Conservation (phyloP, 1,140 invertebrate genomes). For the Drosophila malerkotliana region DNA sequence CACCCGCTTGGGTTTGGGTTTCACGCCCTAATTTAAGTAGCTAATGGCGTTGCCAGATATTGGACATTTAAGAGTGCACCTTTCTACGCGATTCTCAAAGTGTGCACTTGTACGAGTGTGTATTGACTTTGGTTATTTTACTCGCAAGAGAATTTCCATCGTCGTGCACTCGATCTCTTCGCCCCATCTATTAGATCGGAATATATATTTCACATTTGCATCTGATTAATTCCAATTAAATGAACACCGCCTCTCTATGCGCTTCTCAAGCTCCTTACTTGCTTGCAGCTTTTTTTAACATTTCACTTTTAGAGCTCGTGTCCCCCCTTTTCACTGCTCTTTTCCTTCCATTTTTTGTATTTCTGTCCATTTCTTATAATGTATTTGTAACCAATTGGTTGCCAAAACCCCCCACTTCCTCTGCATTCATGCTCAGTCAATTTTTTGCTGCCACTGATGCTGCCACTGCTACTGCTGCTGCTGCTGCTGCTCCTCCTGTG, state of each 20-base stretch:
- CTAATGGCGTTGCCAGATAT: slow-evolving; percentile 9
- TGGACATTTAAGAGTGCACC: neutral
- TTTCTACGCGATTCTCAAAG: slow-evolving; percentile 10
- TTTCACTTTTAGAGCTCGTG: slow-evolving; percentile 27
- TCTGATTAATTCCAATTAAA: slow-evolving; percentile 1
- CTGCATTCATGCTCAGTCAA: slow-evolving; percentile 39
- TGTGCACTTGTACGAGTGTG: neutral
- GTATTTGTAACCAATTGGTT: slow-evolving; percentile 48
- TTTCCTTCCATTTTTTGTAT: slow-evolving; percentile 6
- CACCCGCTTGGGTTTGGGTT: slow-evolving; percentile 20
- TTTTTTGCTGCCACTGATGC: slow-evolving; percentile 41
- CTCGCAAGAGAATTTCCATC: too few relatives aligned
- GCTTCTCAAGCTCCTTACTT: slow-evolving; percentile 12
- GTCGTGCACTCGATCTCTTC: too few relatives aligned
- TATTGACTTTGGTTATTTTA: too few relatives aligned
- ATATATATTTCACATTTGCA: neutral
- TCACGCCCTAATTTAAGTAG: slow-evolving; percentile 24
- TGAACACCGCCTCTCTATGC: neutral
- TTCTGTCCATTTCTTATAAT: slow-evolving; percentile 62
- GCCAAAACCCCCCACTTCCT: slow-evolving; percentile 11
- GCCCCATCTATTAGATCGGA: neutral
- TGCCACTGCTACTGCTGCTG: slow-evolving; percentile 11
- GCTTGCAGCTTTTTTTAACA: slow-evolving; percentile 16
- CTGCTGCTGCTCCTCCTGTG: slow-evolving; percentile 21
- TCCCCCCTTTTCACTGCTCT: too few relatives aligned